Evolutionary conservation across 2,888 invertebrate genomes (phyloP).

Genomic region (Empis stercorea): DNA sequence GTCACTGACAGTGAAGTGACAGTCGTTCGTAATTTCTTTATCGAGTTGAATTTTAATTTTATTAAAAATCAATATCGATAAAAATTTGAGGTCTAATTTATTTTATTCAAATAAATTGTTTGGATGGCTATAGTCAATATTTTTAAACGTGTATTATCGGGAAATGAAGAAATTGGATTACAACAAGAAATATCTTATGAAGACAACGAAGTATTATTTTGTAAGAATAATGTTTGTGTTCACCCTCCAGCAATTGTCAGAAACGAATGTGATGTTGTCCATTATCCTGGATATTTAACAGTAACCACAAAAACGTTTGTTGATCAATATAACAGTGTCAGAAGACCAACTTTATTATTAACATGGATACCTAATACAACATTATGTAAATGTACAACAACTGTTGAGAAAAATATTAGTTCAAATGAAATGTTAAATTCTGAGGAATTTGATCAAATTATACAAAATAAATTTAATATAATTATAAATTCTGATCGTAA

Average conservation of each 20-base stretch:
- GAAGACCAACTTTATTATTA: constrained; percentile 68
- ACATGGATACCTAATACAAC: constrained; percentile 94
- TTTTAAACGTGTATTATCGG: no score
- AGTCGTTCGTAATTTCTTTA: no score
- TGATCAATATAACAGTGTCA: constrained; percentile 62
- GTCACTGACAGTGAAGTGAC: no score
- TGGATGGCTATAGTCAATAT: no score
- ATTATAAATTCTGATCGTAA: neutral
- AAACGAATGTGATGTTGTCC: constrained; percentile 70
- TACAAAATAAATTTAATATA: neutral
- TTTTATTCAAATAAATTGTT: no score
- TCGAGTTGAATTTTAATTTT: no score
- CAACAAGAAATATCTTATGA: constrained; percentile 39
- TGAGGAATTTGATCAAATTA: neutral
- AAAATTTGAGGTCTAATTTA: no score
- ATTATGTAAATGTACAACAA: constrained; percentile 69
- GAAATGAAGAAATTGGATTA: no score
- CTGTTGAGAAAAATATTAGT: constrained; percentile 42
- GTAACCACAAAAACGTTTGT: constrained; percentile 72
- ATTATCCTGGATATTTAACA: constrained; percentile 85
- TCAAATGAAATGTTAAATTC: constrained; percentile 6
- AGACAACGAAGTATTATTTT: constrained; percentile 75
- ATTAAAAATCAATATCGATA: no score
- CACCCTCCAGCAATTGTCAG: constrained; percentile 80
- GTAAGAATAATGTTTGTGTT: constrained; percentile 95